Evolutionary conservation across 2,113 vertebrate genomes (phyloP).

Genomic region (Stomatorhinus ivindoensis): DNA sequence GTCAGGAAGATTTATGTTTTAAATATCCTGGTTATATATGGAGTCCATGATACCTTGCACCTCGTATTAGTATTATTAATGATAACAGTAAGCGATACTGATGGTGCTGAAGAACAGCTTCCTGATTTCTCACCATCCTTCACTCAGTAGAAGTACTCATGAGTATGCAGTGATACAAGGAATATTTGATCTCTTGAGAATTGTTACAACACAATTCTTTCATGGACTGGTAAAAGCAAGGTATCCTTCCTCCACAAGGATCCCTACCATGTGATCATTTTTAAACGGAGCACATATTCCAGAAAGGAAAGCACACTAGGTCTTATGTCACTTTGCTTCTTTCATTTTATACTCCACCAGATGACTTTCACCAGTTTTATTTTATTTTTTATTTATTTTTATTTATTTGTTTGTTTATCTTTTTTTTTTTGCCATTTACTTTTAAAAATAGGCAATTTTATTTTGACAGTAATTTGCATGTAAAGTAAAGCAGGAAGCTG

Average conservation of each 20-base stretch:
- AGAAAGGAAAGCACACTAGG: conserved; percentile 40
- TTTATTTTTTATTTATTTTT: conserved; percentile 12
- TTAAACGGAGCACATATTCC: not conserved
- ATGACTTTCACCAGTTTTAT: conserved; percentile 39
- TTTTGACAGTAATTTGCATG: conserved; percentile 70
- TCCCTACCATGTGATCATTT: not conserved
- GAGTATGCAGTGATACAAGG: not conserved
- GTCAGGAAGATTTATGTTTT: not conserved
- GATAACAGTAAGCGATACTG: not conserved
- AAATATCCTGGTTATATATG: not conserved
- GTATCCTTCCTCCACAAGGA: not conserved
- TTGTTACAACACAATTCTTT: not conserved
- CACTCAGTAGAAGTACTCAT: not conserved
- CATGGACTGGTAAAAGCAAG: not conserved
- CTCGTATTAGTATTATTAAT: too few species aligned
- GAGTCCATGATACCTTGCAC: not conserved
- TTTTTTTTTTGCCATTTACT: conserved; percentile 33
- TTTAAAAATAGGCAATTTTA: conserved; percentile 58
- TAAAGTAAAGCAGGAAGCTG: conserved; percentile 45
- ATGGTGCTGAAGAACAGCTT: not conserved
- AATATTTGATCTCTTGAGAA: not conserved
- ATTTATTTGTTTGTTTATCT: conserved; percentile 37
- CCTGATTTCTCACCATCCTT: not conserved
- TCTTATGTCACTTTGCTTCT: conserved; percentile 48
- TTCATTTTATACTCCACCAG: conserved; percentile 33